Evolutionary conservation across 1,140 invertebrate species (phyloP).

Genomic region (Drosophila eugracilis): DNA sequence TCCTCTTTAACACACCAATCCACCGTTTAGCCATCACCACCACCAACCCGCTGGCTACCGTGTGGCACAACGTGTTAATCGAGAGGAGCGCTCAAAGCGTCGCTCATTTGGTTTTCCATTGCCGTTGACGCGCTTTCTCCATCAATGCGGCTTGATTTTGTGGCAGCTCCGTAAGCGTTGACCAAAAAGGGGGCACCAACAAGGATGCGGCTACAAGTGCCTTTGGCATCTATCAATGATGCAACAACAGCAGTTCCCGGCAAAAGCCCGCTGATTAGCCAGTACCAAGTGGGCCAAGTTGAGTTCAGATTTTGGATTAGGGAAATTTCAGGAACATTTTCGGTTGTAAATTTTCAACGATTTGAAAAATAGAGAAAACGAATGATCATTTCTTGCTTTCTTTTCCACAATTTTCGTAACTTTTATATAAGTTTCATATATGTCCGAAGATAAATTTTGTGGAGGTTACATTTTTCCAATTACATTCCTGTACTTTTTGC

Average conservation of each 20-base stretch:
- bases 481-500: slow-evolving; percentile 3
- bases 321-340: too few relatives aligned
- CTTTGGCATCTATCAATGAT: slow-evolving; percentile 57
- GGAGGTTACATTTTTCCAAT: background rate
- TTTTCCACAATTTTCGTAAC: background rate
- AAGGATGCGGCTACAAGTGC: slow-evolving; percentile 11
- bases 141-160: slow-evolving; percentile 59
- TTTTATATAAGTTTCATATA: background rate
- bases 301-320: background rate
- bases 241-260: slow-evolving; percentile 41
- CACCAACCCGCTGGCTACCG: slow-evolving; percentile 14
- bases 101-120: slow-evolving; percentile 58
- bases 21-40: too few relatives aligned
- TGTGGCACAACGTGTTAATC: slow-evolving; percentile 58
- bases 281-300: background rate
- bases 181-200: background rate
- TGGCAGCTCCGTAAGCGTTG: slow-evolving; percentile 16
- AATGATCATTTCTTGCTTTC: too few relatives aligned
- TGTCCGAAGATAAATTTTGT: background rate
- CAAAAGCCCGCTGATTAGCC: slow-evolving; percentile 31
- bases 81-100: slow-evolving; percentile 66
- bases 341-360: background rate
- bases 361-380: background rate
- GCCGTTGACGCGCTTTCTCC: slow-evolving; percentile 31
- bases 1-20: background rate